Evolutionary conservation across 2,888 invertebrate genomes (phyloP).

Genomic region (Lithosia quadra): DNA sequence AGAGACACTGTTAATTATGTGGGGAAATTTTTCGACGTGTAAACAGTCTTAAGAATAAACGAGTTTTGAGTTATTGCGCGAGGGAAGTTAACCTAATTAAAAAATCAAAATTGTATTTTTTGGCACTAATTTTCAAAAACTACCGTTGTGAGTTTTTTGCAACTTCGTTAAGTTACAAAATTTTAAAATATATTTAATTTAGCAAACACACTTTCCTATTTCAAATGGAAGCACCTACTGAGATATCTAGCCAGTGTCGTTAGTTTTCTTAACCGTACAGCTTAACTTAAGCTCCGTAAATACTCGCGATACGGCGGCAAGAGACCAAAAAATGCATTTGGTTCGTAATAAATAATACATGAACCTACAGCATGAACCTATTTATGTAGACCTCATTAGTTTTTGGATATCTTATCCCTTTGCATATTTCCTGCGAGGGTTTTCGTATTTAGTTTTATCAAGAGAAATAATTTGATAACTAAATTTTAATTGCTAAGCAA

Average conservation of each 20-base stretch:
- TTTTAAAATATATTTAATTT: background rate
- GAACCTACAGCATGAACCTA: constrained; percentile 56
- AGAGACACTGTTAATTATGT: no score
- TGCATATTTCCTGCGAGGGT: constrained; percentile 27
- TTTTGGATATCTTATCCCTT: constrained; percentile 61
- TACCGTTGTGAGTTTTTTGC: background rate
- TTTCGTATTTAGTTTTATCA: background rate
- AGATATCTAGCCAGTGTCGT: constrained; percentile 49
- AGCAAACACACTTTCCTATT: constrained; percentile 23
- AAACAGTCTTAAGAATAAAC: no score
- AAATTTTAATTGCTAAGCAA: background rate
- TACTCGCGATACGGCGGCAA: constrained; percentile 61
- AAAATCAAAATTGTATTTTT: background rate
- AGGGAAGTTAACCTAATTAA: no score
- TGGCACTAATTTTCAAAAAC: background rate
- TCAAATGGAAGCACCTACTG: constrained; percentile 44
- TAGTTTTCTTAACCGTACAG: constrained; percentile 60
- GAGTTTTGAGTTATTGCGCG: no score
- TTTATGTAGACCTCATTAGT: constrained; percentile 77
- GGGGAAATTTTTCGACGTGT: no score
- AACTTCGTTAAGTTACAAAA: background rate
- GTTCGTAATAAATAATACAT: constrained; percentile 78
- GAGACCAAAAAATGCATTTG: constrained; percentile 79
- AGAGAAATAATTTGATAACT: background rate
- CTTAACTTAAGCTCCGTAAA: constrained; percentile 71